Evolutionary conservation across 2,888 invertebrate genomes (phyloP).

Genomic region (Saturnia japonica): DNA sequence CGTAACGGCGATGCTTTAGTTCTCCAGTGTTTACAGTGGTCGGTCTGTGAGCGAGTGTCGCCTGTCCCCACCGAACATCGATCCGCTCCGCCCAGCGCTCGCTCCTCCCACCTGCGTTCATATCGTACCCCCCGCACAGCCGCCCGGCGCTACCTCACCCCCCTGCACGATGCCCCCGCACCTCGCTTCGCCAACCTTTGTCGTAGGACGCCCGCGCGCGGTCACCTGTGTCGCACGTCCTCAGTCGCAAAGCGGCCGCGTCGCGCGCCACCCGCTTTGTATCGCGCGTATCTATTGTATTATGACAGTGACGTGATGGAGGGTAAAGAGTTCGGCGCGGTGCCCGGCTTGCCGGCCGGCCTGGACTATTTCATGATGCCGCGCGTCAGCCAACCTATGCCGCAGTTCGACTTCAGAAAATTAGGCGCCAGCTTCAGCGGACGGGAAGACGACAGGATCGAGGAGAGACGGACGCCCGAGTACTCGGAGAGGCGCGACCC

Average conservation of each 20-base stretch:
- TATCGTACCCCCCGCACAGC: constrained; percentile 34
- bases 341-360: constrained; percentile 75
- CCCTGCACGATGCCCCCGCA: constrained; percentile 44
- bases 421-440: constrained; percentile 85
- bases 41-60: constrained; percentile 67
- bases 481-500: constrained; percentile 69
- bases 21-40: constrained; percentile 70
- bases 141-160: constrained; percentile 39
- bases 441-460: constrained; percentile 72
- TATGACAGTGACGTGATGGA: constrained; percentile 80
- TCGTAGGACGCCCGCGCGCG: constrained; percentile 76
- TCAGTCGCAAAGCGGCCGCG: constrained; percentile 82
- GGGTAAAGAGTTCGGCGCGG: constrained; percentile 76
- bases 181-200: constrained; percentile 74
- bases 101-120: constrained; percentile 74
- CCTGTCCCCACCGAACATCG: constrained; percentile 79
- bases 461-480: constrained; percentile 69
- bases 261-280: constrained; percentile 82
- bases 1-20: constrained; percentile 66
- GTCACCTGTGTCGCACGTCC: constrained; percentile 82
- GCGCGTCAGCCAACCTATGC: constrained; percentile 90
- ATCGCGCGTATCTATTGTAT: constrained; percentile 57
- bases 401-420: constrained; percentile 93
- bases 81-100: constrained; percentile 79
- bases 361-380: constrained; percentile 81